Base-by-base conservation (phyloP, 1,140 invertebrate species). In the Nymphalis io region DNA sequence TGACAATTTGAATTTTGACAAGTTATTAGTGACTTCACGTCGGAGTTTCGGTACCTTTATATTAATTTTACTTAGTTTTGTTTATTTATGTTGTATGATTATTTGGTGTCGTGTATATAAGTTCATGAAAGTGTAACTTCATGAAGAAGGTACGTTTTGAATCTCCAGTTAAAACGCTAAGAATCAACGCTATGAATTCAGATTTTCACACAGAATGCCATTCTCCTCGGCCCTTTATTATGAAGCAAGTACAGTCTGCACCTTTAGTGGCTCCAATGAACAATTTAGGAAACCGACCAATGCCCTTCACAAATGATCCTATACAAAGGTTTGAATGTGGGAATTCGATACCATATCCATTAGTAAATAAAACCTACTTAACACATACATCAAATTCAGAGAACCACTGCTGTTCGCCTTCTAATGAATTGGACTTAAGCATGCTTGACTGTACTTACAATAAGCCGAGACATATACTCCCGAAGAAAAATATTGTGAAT, bases 81-180 rank as follows among this genome's bases (percentile, higher is more conserved):
- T 51, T 51, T 51, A 21, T 51, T 20, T 18, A 27, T 27, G 2
- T 27, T 55, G 13, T 15, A 55, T 27, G 3, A 55, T 27, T n/a
- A 15, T 27, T 55, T 27, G 51, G 5, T 15, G 6, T 27, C 27
- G 11, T 55, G 13, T 55, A 55, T 27, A 23, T 13, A 20, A 27
- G n/a, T n/a, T n/a, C n/a, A n/a, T n/a, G n/a, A n/a, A n/a, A n/a
- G n/a, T n/a, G n/a, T n/a, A n/a, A n/a, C n/a, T 77, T 77, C 61
- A 91, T 91, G 89, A 91, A 91, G 84, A 89, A 85, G 76, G 89
- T 91, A 72, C 84, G 89, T 3, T 91, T 91, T 80, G 79, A 85
- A 65, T 78, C 81, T 42, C 80, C 83, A 64, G 64, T 67, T 23
- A 85, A 82, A 72, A 39, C 40, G 11, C 60, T 67, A 51, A 69